These are phyloP conservation scores for Odontocerum albicorne DNA, from an alignment of 2,888 invertebrate species.

Conservation along the genomic window DNA sequence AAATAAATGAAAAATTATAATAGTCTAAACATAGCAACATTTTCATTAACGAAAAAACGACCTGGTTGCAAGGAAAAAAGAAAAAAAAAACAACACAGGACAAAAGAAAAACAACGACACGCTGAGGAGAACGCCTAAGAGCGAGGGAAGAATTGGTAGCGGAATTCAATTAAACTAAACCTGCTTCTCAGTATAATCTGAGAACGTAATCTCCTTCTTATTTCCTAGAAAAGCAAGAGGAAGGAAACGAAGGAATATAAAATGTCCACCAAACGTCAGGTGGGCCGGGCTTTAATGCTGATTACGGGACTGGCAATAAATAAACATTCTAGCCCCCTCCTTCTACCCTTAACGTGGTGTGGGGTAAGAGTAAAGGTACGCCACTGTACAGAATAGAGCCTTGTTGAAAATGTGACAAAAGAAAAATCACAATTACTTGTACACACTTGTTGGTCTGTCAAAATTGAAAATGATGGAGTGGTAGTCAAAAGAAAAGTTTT, in stretches of 20 bases:
- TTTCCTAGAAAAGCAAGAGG: constrained; percentile 9
- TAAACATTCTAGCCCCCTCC: constrained; percentile 30
- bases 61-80: constrained; percentile 7
- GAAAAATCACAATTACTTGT: too few relatives aligned
- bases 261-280: constrained; percentile 32
- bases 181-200: constrained; percentile 28
- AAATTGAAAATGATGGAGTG: too few relatives aligned
- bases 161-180: constrained; percentile 35
- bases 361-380: background rate
- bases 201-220: constrained; percentile 26
- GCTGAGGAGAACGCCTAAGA: constrained; percentile 7
- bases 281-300: constrained; percentile 26
- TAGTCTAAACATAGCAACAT: constrained; percentile 9
- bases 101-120: constrained; percentile 9
- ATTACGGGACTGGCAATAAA: constrained; percentile 31
- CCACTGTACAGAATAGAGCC: too few relatives aligned
- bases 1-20: too few relatives aligned
- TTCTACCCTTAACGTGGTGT: constrained; percentile 3
- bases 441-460: too few relatives aligned
- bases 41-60: constrained; percentile 7
- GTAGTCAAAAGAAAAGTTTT: too few relatives aligned
- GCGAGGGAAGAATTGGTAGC: constrained; percentile 14
- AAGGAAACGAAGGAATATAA: constrained; percentile 23
- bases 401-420: too few relatives aligned
- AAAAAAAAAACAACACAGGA: background rate